Conservation (phyloP, 2,888 invertebrate species). For the Myathropa florea region DNA sequence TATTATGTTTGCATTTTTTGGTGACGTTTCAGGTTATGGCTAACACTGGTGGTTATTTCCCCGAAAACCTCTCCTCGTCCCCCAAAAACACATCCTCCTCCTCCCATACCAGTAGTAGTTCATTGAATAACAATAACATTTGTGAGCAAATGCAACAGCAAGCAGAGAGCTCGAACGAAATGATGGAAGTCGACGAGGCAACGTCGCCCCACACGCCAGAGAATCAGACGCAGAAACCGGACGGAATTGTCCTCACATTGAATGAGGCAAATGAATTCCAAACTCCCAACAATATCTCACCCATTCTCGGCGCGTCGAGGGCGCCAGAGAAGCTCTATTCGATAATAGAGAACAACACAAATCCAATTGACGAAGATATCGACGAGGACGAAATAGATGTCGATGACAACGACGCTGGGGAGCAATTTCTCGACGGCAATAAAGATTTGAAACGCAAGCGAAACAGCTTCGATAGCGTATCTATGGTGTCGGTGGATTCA, state of each 20-base stretch:
- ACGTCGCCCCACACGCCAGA: constrained; percentile 63
- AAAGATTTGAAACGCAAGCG: constrained; percentile 79
- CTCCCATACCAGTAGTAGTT: constrained; percentile 68
- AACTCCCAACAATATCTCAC: constrained; percentile 76
- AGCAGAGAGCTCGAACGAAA: constrained; percentile 55
- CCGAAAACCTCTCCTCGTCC: constrained; percentile 76
- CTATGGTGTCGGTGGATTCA: constrained; percentile 79
- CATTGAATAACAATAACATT: constrained; percentile 72
- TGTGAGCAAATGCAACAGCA: constrained; percentile 45
- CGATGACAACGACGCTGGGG: constrained; percentile 78
- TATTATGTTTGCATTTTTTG: constrained; percentile 67
- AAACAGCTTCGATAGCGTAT: constrained; percentile 79
- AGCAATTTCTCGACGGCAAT: constrained; percentile 77
- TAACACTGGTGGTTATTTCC: constrained; percentile 80
- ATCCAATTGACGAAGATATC: constrained; percentile 39
- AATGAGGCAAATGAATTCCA: constrained; percentile 74
- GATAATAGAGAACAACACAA: constrained; percentile 74
- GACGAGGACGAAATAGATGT: constrained; percentile 72
- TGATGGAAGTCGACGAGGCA: constrained; percentile 72
- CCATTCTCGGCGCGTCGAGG: constrained; percentile 74
- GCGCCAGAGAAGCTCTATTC: constrained; percentile 35
- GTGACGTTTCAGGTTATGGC: constrained; percentile 79
- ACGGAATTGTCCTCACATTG: constrained; percentile 71
- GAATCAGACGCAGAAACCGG: constrained; percentile 53
- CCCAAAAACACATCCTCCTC: constrained; percentile 64